Evolutionary conservation across 2,113 vertebrate species (phyloP).

Genomic region (Xenopus laevis): DNA sequence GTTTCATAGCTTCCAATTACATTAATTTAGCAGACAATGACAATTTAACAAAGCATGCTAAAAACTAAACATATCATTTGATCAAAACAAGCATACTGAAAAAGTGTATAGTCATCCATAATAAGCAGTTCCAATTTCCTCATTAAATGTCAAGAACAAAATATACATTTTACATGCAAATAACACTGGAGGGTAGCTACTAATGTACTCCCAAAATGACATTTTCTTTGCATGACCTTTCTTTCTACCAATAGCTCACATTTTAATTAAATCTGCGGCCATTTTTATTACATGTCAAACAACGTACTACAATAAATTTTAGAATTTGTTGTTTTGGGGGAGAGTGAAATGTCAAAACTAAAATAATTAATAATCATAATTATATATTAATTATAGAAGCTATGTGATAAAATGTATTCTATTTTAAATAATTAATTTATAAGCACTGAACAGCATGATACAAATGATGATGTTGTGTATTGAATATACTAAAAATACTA

Average conservation of each 20-base stretch:
- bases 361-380: constrained; percentile 54
- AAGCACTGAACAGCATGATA: too few relatives aligned
- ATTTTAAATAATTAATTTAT: too few relatives aligned
- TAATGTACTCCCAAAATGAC: constrained; percentile 63
- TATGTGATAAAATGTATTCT: too few relatives aligned
- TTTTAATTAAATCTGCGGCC: constrained; percentile 68
- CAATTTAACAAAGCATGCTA: neutral
- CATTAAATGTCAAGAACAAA: constrained; percentile 68
- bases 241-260: constrained; percentile 66
- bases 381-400: neutral
- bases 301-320: constrained; percentile 48
- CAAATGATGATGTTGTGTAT: too few relatives aligned
- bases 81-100: constrained; percentile 17
- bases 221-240: constrained; percentile 70
- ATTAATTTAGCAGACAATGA: too few relatives aligned
- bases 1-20: too few relatives aligned
- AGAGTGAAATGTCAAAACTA: constrained; percentile 59
- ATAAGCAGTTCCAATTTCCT: constrained; percentile 57
- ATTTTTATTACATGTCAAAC: constrained; percentile 60
- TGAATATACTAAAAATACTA: too few relatives aligned
- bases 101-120: constrained; percentile 55
- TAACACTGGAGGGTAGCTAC: constrained; percentile 55
- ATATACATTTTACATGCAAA: constrained; percentile 63
- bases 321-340: constrained; percentile 48
- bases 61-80: constrained; percentile 19